phyloP scores from a whole-genome alignment of 2,888 invertebrate genomes.

The Vannuccia rotundouncinata region DNA sequence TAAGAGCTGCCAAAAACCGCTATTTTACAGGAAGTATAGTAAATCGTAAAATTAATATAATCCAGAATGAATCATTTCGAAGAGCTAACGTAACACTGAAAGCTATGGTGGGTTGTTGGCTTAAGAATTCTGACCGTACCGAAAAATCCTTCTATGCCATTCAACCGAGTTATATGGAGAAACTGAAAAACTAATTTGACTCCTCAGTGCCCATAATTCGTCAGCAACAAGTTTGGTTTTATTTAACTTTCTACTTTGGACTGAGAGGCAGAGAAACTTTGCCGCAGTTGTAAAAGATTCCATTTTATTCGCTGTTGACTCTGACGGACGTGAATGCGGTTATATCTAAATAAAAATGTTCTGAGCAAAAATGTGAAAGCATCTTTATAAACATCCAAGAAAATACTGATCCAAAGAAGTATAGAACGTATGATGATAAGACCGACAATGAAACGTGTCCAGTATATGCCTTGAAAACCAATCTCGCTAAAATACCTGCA shows the following conservation, averaged over 20 bases:
- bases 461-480: too few species aligned
- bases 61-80: constrained; percentile 27
- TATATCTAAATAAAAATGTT: too few species aligned
- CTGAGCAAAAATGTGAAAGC: too few species aligned
- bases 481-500: too few species aligned
- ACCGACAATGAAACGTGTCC: too few species aligned
- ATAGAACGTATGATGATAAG: too few species aligned
- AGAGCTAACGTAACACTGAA: constrained; percentile 25
- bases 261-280: constrained; percentile 30
- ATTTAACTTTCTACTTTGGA: constrained; percentile 28
- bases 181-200: constrained; percentile 18
- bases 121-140: constrained; percentile 29
- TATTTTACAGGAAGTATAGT: constrained; percentile 30
- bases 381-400: too few species aligned
- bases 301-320: constrained; percentile 29
- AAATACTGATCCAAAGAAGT: too few species aligned
- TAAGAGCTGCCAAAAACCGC: constrained; percentile 23
- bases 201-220: constrained; percentile 7
- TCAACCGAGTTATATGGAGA: constrained; percentile 30
- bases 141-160: constrained; percentile 21
- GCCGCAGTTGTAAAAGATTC: constrained; percentile 25
- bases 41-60: constrained; percentile 29
- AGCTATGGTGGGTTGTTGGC: constrained; percentile 28
- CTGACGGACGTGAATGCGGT: constrained; percentile 29
- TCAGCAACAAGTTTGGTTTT: constrained; percentile 29